Percentiles rank a stretch among this genome's conserved stretches.
phyloP scores from a whole-genome alignment of 1,140 invertebrate species.

The Eulimnadia texana region DNA sequence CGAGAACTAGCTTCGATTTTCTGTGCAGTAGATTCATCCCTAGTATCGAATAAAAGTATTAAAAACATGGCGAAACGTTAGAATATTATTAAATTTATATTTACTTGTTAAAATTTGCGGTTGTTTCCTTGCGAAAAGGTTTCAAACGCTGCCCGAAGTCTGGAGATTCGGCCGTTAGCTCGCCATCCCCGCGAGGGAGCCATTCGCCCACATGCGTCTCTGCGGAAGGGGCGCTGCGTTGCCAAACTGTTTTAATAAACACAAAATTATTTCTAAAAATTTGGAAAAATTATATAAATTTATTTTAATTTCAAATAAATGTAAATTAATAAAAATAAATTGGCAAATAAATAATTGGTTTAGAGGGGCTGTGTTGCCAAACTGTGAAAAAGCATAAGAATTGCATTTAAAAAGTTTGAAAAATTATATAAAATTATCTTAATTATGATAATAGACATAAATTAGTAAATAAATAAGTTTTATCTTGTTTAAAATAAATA shows the following conservation, averaged over 20 bases:
- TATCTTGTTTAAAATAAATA: no score
- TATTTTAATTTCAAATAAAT: neutral
- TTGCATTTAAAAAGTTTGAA: neutral
- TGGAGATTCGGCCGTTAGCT: neutral
- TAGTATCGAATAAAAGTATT: neutral
- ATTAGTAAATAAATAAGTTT: no score
- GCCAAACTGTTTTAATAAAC: neutral
- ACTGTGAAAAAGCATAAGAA: neutral
- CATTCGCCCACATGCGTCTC: neutral
- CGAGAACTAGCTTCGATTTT: neutral
- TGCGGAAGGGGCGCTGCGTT: neutral
- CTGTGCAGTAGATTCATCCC: neutral
- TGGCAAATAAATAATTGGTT: neutral
- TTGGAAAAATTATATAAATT: neutral
- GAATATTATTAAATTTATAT: neutral
- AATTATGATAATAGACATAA: no score
- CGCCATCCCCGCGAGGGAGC: neutral
- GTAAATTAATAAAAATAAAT: neutral
- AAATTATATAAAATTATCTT: no score
- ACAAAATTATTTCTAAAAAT: neutral
- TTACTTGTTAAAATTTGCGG: neutral
- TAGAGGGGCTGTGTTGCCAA: no score
- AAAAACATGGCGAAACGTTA: no score
- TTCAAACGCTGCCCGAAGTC: neutral
- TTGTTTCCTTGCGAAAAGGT: neutral